Base-by-base conservation (phyloP, 1,140 invertebrate genomes). In the Pomacea maculata region DNA sequence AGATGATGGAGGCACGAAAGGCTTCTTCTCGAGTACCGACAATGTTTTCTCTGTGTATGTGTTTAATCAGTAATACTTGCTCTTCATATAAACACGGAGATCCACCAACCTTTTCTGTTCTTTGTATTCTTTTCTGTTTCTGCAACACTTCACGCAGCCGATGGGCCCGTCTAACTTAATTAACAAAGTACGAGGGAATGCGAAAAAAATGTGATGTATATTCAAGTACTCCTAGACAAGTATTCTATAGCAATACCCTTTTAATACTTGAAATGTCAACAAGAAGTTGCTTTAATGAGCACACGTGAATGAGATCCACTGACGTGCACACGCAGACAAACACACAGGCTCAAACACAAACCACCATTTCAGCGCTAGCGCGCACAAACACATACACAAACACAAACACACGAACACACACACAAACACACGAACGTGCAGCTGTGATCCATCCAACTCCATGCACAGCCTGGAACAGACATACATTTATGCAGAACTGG, bases 351-450 rank as follows among this genome's bases (percentile, higher is more conserved):
- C 72, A 77, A 63, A 71, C 14, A 81, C 67, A 78, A n/a, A 78
- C 65, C 25, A n/a, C 72, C 55, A 81, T 29, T 54, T 57, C 70
- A 45, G 34, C 80, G 61, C 52, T 54, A 52, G 17, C 74, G 63
- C 25, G 61, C 25, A n/a, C 65, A 15, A 54, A 64, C 74, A 72
- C 65, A 64, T 19, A 63, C 54, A 75, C 63, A 65, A 61, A 75
- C 70, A 77, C 54, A 75, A 29, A n/a, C n/a, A n/a, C n/a, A n/a
- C n/a, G n/a, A n/a, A n/a, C n/a, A 67, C 72, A 73, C 45, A 74
- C 70, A 64, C n/a, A 71, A 8, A 72, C 70, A 54, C 57, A 15
- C 14, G 9, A 29, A 29, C 79, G 25, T n/a, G n/a, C 79, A 75
- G 52, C n/a, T 54, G 67, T 71, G 64, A 75, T 57, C 11, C 73